Percentiles rank a stretch among this genome's conserved stretches.
phyloP scores from a whole-genome alignment of 2,797 vertebrate species.

The Hippoglossus hippoglossus region DNA sequence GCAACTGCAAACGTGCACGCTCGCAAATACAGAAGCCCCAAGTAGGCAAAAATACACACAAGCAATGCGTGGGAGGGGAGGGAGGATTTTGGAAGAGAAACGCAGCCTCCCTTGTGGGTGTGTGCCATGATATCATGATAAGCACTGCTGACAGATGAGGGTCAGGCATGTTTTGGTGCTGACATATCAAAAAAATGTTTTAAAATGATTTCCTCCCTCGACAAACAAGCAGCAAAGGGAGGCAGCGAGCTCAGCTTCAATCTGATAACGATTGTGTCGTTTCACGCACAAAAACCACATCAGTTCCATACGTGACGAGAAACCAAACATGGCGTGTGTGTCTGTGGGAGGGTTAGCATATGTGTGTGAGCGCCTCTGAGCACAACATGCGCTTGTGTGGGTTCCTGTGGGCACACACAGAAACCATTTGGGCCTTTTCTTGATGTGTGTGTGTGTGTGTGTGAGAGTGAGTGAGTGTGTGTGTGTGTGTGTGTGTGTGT shows the following conservation, averaged over 20 bases:
- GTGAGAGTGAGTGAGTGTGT: constrained; percentile 19
- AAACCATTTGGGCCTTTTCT: neutral
- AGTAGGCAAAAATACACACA: constrained; percentile 26
- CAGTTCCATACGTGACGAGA: constrained; percentile 11
- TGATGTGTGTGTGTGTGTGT: constrained; percentile 12
- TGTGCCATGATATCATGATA: constrained; percentile 52
- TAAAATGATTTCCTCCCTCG: neutral
- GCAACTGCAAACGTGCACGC: constrained; percentile 8
- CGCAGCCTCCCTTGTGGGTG: constrained; percentile 14
- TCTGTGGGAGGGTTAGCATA: constrained; percentile 9
- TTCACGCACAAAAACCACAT: constrained; percentile 18
- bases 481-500: constrained; percentile 25
- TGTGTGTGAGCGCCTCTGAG: neutral
- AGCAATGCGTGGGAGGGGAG: neutral
- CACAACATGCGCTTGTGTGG: constrained; percentile 9
- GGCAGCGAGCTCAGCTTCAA: neutral
- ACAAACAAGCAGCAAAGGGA: constrained; percentile 25
- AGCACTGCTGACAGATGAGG: constrained; percentile 72
- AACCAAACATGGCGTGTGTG: constrained; percentile 8
- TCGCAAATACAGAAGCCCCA: neutral
- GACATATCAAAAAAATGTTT: constrained; percentile 24
- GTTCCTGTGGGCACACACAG: constrained; percentile 1
- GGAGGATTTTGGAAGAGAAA: constrained; percentile 17
- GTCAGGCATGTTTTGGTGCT: constrained; percentile 58
- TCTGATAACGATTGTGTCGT: constrained; percentile 9